Evolutionary conservation across 2,797 vertebrate species (phyloP), one percentile per base, ranked within the genome.

Genomic region (Pseudomugil gertrudae): DNA sequence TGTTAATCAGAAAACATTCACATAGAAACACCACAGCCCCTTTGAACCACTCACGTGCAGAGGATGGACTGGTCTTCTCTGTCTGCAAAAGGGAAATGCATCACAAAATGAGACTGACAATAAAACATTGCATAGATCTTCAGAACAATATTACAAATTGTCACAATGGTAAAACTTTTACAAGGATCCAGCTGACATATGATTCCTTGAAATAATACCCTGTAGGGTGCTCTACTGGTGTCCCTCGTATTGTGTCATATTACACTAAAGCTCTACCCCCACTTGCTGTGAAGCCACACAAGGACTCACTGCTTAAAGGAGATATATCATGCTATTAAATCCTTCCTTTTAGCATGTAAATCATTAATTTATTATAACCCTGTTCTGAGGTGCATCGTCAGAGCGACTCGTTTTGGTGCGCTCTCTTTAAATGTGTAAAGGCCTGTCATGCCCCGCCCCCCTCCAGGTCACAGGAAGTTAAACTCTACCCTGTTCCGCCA

Each of bases 31-130:
- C 10, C 57, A 13, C 24, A 32, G 24, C 1, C 4, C 58, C 4
- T 57, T 26, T 1, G 40, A 48, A 53, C 15, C 84, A 97, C 96
- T 97, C 85, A 98, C 96, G 96, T 98, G 96, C 96, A 98, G 54
- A 98, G 95, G 80, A 98, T 98, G 21, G 96, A 89, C 75, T 98
- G 96, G 79, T 98, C 96, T 89, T 97, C 96, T 75, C 96, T 91
- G 90, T 97, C 96, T 97, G 92, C 67, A n/a, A 61, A 78, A 75
- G 63, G 65, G 65, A 77, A 78, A 78, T 60, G 81, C 40, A 32
- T 30, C 27, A 61, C 4, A 21, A 77, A 21, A 23, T 56, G 24
- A 72, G 47, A 43, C 56, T 13, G 63, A 70, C 33, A 2, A 65
- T 35, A 23, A 7, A 11, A 17, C 4, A 10, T n/a, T 5, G 5